These are phyloP conservation scores for Sebastes iracundus DNA, from an alignment of 2,797 vertebrate genomes.

Conservation along the genomic window DNA sequence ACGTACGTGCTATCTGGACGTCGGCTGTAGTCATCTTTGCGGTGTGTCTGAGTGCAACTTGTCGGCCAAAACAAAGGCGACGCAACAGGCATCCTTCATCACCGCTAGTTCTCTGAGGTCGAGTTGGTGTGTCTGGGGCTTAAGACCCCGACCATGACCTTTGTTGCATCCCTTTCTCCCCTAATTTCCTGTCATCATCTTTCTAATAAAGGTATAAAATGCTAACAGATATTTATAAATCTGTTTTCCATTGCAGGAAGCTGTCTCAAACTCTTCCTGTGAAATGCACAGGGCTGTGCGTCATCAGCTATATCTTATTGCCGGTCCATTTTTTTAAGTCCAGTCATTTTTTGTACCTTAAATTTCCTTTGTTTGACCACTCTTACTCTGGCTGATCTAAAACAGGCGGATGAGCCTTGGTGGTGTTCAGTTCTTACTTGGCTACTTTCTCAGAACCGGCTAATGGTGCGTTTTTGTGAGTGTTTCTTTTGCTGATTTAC, in stretches of 20 bases:
- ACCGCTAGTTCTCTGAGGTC: accelerated
- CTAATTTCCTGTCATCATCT: not conserved
- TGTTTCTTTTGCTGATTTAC: not conserved
- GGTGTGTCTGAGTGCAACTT: accelerated
- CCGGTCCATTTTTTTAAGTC: not conserved
- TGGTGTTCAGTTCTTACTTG: not conserved
- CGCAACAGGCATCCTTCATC: accelerated
- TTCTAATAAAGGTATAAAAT: not conserved
- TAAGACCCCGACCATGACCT: not conserved
- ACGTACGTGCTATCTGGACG: accelerated
- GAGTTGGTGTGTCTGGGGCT: not conserved
- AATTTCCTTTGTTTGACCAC: not conserved
- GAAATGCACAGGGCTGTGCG: not conserved
- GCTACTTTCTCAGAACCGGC: not conserved
- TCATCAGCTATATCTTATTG: not conserved
- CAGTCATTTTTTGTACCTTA: not conserved
- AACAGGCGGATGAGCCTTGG: not conserved
- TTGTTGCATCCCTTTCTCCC: not conserved
- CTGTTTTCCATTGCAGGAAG: not conserved
- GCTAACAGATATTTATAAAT: not conserved
- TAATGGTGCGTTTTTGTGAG: not conserved
- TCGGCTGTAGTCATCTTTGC: too few species aligned
- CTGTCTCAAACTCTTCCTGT: not conserved
- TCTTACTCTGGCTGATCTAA: not conserved
- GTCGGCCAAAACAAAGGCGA: too few species aligned